These are phyloP conservation scores for Microctonus hyperodae DNA, from an alignment of 2,888 invertebrate genomes.

Conservation along the genomic window DNA sequence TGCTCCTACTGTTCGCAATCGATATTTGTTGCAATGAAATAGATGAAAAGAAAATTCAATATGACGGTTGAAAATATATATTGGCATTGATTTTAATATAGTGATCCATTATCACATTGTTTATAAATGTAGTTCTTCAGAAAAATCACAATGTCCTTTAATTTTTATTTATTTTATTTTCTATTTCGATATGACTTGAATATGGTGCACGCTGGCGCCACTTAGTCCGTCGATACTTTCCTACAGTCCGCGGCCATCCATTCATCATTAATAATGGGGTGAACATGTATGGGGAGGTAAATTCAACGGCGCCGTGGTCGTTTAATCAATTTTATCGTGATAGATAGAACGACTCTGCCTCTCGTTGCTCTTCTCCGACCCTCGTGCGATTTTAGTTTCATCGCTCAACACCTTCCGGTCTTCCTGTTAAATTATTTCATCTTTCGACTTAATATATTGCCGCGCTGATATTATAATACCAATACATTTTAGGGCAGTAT, in stretches of 20 bases:
- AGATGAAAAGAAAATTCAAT: neutral
- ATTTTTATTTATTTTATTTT: neutral
- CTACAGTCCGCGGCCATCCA: conserved; percentile 30
- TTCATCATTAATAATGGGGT: conserved; percentile 54
- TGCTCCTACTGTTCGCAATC: neutral
- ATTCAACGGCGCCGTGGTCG: conserved; percentile 47
- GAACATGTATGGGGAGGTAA: conserved; percentile 46
- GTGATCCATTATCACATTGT: too few species aligned
- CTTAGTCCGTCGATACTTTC: conserved; percentile 24
- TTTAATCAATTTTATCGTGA: conserved; percentile 57
- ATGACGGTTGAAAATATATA: neutral
- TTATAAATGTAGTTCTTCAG: too few species aligned
- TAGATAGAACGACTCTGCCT: conserved; percentile 50
- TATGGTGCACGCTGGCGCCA: conserved; percentile 7
- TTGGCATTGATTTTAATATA: neutral
- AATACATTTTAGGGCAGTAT: too few species aligned
- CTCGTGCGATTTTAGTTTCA: conserved; percentile 35
- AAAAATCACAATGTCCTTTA: too few species aligned
- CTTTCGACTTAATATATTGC: neutral
- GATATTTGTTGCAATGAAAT: neutral
- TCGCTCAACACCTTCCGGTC: conserved; percentile 47
- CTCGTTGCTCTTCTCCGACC: conserved; percentile 24
- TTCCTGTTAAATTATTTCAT: conserved; percentile 9
- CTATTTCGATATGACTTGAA: neutral
- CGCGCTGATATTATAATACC: neutral